These are phyloP conservation scores for Siniperca chuatsi DNA, from an alignment of 2,113 vertebrate genomes.

Conservation along the genomic window DNA sequence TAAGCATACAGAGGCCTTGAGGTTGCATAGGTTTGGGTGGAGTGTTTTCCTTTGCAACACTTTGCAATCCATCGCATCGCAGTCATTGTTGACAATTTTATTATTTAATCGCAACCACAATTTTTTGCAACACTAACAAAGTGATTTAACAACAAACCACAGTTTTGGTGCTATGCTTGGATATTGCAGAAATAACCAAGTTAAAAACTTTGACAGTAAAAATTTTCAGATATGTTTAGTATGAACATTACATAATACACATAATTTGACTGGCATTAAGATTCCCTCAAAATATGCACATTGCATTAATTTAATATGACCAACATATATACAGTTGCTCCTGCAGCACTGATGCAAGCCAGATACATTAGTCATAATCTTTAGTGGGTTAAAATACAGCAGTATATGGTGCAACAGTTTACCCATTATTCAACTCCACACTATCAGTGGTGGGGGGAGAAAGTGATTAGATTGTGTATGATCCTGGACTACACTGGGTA, in stretches of 20 bases:
- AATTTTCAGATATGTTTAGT: too few species aligned
- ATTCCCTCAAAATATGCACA: not conserved
- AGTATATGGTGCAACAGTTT: not conserved
- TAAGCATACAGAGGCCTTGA: not conserved
- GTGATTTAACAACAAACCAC: not conserved
- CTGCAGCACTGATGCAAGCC: not conserved
- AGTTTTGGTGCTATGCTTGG: not conserved
- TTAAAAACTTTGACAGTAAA: too few species aligned
- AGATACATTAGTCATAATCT: not conserved
- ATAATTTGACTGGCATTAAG: not conserved
- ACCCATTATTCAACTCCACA: not conserved
- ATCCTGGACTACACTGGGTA: not conserved
- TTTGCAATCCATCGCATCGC: too few species aligned
- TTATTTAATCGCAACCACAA: too few species aligned
- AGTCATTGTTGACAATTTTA: too few species aligned
- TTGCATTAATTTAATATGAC: not conserved
- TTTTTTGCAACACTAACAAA: too few species aligned
- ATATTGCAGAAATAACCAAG: not conserved
- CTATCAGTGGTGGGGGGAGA: not conserved
- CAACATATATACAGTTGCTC: not conserved
- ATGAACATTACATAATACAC: not conserved
- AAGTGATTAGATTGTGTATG: not conserved
- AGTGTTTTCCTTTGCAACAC: not conserved
- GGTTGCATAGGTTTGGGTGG: not conserved
- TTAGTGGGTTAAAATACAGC: not conserved